phyloP scores from a whole-genome alignment of 2,113 vertebrate species.

The Dipodomys stephensi region DNA sequence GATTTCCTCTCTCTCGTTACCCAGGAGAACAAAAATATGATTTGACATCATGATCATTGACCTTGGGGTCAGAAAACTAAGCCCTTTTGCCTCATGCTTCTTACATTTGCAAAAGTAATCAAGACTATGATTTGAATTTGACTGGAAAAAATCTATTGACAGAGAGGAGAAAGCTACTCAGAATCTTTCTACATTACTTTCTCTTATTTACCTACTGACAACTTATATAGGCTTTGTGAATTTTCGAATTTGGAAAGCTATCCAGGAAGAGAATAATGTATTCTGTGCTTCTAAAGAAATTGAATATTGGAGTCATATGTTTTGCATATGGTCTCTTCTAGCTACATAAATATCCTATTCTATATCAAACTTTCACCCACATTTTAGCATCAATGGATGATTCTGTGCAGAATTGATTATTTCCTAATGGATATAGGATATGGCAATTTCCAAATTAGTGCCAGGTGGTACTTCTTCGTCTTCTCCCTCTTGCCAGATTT shows the following conservation, averaged over 20 bases:
- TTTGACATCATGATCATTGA: constrained; percentile 48
- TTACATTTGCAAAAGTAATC: constrained; percentile 68
- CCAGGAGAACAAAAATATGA: constrained; percentile 56
- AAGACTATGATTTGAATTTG: constrained; percentile 36
- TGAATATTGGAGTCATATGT: not conserved
- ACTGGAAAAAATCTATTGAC: constrained; percentile 61
- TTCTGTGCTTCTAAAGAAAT: not conserved
- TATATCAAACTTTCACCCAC: not conserved
- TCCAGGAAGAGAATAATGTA: not conserved
- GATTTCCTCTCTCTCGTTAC: constrained; percentile 41
- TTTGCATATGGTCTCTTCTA: not conserved
- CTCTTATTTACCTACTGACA: constrained; percentile 8
- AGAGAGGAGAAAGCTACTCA: constrained; percentile 37
- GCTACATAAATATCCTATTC: not conserved
- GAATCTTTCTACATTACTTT: not conserved
- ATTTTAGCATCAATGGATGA: not conserved
- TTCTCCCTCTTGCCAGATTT: constrained; percentile 13
- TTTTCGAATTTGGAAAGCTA: not conserved
- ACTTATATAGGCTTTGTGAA: not conserved
- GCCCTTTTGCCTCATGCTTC: constrained; percentile 31
- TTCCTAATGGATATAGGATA: not conserved
- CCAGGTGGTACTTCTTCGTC: not conserved
- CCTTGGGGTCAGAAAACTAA: constrained; percentile 35
- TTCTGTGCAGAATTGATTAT: not conserved
- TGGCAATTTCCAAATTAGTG: not conserved